These are phyloP conservation scores for Liparis tanakae DNA, from an alignment of 2,797 vertebrate genomes.

Conservation along the genomic window DNA sequence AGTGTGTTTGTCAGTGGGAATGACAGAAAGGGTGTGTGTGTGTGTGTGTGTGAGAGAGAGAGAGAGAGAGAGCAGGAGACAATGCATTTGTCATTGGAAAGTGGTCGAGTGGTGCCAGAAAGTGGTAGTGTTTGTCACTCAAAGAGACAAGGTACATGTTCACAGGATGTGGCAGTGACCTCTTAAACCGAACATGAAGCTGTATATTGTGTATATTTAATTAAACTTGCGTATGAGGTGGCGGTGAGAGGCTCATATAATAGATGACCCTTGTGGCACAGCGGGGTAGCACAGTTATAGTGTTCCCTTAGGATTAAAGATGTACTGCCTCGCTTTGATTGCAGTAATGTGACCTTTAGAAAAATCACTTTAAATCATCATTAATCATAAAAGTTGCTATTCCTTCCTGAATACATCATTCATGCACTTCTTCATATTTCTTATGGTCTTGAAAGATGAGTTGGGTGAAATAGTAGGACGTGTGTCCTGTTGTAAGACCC, in stretches of 20 bases:
- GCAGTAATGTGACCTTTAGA: conserved; percentile 20
- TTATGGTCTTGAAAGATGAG: neutral
- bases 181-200: neutral
- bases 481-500: conserved; percentile 2
- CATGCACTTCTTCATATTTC: neutral
- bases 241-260: conserved; percentile 53
- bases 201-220: conserved; percentile 31
- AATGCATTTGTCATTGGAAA: conserved; percentile 60
- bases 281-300: conserved; percentile 29
- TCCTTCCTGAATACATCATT: neutral
- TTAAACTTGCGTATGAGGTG: conserved; percentile 36
- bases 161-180: conserved; percentile 37
- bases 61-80: conserved; percentile 9
- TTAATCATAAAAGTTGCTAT: neutral
- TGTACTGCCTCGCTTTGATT: conserved; percentile 24
- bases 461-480: conserved; percentile 1
- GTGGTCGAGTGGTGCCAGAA: conserved; percentile 22
- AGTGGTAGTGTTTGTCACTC: conserved; percentile 39
- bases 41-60: conserved; percentile 39
- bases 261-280: conserved; percentile 46
- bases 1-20: conserved; percentile 68
- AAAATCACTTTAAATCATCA: conserved; percentile 10
- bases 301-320: conserved; percentile 32
- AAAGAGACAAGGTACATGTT: conserved; percentile 24
- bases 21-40: conserved; percentile 62